These are phyloP conservation scores for Brachionus calyciflorus DNA, from an alignment of 1,140 invertebrate genomes.

Conservation along the genomic window DNA sequence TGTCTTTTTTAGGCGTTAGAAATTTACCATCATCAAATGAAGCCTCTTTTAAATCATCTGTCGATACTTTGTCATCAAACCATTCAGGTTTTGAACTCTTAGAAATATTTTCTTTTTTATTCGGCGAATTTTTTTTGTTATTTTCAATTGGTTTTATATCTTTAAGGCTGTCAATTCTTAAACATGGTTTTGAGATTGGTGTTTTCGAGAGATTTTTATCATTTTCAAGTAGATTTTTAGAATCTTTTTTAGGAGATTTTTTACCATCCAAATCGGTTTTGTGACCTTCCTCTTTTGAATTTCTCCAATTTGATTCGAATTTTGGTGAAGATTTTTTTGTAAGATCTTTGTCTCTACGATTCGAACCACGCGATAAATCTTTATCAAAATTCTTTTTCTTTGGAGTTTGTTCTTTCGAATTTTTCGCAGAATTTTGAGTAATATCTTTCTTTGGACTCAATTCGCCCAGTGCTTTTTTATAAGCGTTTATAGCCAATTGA, in stretches of 20 bases:
- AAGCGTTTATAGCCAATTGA: slow-evolving; percentile 1
- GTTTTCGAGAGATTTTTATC: no score
- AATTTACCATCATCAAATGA: slow-evolving; percentile 28
- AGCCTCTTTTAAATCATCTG: background rate
- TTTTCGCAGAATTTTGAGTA: background rate
- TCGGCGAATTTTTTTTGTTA: background rate
- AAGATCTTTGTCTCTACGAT: no score
- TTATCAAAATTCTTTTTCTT: no score
- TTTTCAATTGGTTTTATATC: background rate
- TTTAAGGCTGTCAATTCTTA: background rate
- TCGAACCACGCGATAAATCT: no score
- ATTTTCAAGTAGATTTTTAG: no score
- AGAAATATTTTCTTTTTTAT: background rate
- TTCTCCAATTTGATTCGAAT: no score
- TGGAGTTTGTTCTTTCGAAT: background rate
- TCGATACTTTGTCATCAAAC: background rate
- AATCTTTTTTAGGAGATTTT: no score
- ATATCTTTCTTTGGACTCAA: background rate
- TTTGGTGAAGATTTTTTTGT: no score
- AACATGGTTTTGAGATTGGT: no score
- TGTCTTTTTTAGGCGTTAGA: background rate
- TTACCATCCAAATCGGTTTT: no score
- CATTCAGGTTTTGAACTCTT: slow-evolving; percentile 3
- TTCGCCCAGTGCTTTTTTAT: background rate
- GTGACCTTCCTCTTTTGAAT: no score